phyloP scores from a whole-genome alignment of 2,888 invertebrate genomes.

The Stenoptilia bipunctidactyla region DNA sequence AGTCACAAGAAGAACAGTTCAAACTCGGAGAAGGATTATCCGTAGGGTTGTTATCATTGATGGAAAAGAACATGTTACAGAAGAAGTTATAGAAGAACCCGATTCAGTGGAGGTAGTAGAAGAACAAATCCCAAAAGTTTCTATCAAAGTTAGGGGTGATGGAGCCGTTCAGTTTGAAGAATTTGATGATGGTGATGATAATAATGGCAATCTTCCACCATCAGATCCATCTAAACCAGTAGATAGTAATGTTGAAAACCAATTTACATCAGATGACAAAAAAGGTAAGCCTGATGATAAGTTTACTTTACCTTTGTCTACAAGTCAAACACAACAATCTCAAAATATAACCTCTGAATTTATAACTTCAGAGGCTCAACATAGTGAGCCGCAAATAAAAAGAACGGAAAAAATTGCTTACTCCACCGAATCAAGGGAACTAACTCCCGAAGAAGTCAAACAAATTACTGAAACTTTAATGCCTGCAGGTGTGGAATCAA shows the following conservation, averaged over 20 bases:
- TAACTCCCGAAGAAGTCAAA: background rate
- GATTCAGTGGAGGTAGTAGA: constrained; percentile 80
- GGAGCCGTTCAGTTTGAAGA: constrained; percentile 55
- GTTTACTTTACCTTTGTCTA: background rate
- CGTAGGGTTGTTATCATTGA: constrained; percentile 82
- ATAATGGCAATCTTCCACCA: constrained; percentile 25
- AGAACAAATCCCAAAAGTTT: constrained; percentile 79
- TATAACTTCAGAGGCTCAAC: background rate
- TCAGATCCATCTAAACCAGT: constrained; percentile 16
- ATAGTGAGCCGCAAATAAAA: background rate
- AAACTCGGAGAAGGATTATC: constrained; percentile 81
- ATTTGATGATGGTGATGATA: constrained; percentile 31
- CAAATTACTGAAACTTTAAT: background rate
- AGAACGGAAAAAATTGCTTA: background rate
- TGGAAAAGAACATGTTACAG: constrained; percentile 86
- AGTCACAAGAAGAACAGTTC: constrained; percentile 82
- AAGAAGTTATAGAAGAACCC: constrained; percentile 88
- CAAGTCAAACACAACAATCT: background rate
- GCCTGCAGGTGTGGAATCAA: background rate
- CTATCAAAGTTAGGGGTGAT: constrained; percentile 74
- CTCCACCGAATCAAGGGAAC: background rate
- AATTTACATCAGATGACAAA: constrained; percentile 9
- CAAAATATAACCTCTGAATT: background rate
- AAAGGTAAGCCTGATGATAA: background rate
- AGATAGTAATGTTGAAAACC: background rate